Percentiles rank a stretch among this genome's conserved stretches.
phyloP scores from a whole-genome alignment of 2,113 vertebrate genomes.

The Clarias batrachus region DNA sequence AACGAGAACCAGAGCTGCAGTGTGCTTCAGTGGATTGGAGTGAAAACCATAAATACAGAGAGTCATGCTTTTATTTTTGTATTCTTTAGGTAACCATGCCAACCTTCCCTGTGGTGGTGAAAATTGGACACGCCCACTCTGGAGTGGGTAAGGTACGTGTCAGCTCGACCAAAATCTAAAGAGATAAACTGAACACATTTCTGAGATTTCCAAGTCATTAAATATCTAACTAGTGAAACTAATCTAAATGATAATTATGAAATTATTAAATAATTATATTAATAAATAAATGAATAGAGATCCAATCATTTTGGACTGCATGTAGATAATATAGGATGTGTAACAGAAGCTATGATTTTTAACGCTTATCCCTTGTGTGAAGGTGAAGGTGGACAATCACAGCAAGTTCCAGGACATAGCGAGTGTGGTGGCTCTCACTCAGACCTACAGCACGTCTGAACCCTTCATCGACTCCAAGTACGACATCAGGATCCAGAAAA shows the following conservation, averaged over 20 bases:
- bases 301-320: neutral
- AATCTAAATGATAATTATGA: neutral
- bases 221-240: neutral
- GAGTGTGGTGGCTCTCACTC: conserved; percentile 96
- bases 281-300: neutral
- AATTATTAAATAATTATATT: neutral
- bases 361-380: neutral
- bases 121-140: conserved; percentile 97
- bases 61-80: conserved; percentile 15
- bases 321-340: neutral
- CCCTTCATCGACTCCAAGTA: conserved; percentile 97
- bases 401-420: conserved; percentile 99
- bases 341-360: neutral
- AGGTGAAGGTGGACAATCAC: conserved; percentile 98
- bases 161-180: neutral
- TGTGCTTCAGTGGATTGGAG: neutral
- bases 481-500: conserved; percentile 98
- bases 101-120: conserved; percentile 95
- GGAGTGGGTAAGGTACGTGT: conserved; percentile 95
- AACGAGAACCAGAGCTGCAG: neutral
- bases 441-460: conserved; percentile 96
- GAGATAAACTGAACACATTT: neutral
- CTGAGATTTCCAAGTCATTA: neutral
- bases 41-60: neutral
- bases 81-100: conserved; percentile 88